These are phyloP conservation scores for Stenotaenia linearis DNA, from an alignment of 2,888 invertebrate species.

Conservation along the genomic window DNA sequence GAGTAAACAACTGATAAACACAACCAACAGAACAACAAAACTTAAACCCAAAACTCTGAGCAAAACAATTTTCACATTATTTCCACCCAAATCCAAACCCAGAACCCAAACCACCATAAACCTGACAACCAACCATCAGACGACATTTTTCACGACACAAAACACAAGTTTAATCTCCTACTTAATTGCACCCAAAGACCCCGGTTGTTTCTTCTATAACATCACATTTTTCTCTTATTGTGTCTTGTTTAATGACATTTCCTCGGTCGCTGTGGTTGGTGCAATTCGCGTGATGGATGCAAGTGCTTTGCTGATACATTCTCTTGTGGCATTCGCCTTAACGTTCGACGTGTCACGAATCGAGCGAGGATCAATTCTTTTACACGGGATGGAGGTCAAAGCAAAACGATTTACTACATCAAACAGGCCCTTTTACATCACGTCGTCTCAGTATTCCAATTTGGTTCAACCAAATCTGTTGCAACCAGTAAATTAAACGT, in stretches of 20 bases:
- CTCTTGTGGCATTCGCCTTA: background rate
- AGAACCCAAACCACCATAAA: no score
- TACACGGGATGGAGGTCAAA: background rate
- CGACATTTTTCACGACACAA: no score
- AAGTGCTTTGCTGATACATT: conserved; percentile 11
- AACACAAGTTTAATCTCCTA: no score
- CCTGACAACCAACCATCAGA: no score
- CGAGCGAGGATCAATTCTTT: conserved; percentile 4
- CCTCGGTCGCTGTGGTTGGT: background rate
- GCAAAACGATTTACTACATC: conserved; percentile 13
- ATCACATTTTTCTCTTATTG: no score
- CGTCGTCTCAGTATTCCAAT: conserved; percentile 6
- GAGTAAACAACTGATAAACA: no score
- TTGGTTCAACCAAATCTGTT: conserved; percentile 3
- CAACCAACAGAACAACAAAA: no score
- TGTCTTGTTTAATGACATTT: conserved; percentile 3
- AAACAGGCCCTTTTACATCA: background rate
- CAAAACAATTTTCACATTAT: no score
- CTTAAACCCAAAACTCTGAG: no score
- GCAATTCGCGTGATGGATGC: conserved; percentile 12
- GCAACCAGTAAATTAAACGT: background rate
- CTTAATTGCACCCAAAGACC: no score
- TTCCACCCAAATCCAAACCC: no score
- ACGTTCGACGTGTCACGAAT: conserved; percentile 14
- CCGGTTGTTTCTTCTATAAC: no score